phyloP scores from a whole-genome alignment of 2,113 vertebrate species.

The Pitta sordida region DNA sequence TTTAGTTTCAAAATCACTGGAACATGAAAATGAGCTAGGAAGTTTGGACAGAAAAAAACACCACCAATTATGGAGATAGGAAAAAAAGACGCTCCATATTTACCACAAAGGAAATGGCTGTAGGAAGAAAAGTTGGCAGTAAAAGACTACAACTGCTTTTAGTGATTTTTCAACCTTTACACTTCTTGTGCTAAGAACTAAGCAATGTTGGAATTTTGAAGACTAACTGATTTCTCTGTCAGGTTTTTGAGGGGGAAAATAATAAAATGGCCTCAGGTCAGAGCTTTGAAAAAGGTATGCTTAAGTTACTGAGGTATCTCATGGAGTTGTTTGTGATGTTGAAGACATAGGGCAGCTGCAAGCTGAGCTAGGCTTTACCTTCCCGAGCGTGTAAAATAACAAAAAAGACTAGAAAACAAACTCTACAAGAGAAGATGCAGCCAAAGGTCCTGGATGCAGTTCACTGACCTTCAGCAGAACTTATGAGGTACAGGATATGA shows the following conservation, averaged over 20 bases:
- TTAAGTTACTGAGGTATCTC: background rate
- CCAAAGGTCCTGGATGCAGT: background rate
- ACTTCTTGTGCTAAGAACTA: background rate
- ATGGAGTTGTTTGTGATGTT: background rate
- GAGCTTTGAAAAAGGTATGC: background rate
- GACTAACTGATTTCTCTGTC: background rate
- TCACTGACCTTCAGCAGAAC: background rate
- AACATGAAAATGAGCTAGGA: background rate
- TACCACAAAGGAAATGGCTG: background rate
- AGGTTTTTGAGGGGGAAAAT: background rate
- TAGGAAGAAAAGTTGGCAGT: background rate
- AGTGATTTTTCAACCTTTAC: background rate
- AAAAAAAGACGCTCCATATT: background rate
- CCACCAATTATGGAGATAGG: background rate
- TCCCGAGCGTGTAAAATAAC: background rate
- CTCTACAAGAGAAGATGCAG: background rate
- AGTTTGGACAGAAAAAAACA: background rate
- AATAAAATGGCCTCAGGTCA: background rate
- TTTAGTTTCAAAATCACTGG: background rate
- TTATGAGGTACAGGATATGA: background rate
- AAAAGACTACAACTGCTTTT: background rate
- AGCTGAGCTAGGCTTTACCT: background rate
- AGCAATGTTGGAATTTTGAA: background rate
- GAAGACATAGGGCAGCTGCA: background rate
- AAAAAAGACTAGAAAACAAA: background rate